Evolutionary conservation across 2,797 vertebrate species (phyloP).

Genomic region (Poecilia velifera): DNA sequence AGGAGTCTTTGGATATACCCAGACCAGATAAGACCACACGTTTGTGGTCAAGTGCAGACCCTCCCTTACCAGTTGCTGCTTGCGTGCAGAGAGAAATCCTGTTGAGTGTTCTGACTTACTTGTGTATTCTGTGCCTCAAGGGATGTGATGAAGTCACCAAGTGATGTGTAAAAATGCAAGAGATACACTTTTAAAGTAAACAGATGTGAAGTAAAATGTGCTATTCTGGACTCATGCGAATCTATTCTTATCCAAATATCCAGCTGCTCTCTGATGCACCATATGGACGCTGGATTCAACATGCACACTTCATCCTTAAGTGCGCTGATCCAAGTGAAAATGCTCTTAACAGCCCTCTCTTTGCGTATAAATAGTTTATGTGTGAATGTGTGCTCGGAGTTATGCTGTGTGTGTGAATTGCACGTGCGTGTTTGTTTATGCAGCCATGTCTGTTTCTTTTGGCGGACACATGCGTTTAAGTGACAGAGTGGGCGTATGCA

Average conservation of each 20-base stretch:
- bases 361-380: constrained; percentile 65
- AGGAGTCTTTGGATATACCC: constrained; percentile 18
- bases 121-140: constrained; percentile 66
- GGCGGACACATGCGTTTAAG: constrained; percentile 22
- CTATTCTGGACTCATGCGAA: constrained; percentile 60
- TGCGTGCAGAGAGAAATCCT: constrained; percentile 75
- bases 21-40: constrained; percentile 47
- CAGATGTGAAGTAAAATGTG: constrained; percentile 67
- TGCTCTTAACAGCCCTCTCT: constrained; percentile 52
- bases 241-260: constrained; percentile 74
- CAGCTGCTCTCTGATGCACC: constrained; percentile 27
- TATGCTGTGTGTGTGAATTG: constrained; percentile 30
- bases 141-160: constrained; percentile 75
- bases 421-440: constrained; percentile 46
- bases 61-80: constrained; percentile 63
- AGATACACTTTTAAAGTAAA: constrained; percentile 79
- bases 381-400: constrained; percentile 20
- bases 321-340: constrained; percentile 49
- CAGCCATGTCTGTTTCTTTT: constrained; percentile 38
- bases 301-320: constrained; percentile 45
- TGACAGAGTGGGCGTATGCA: constrained; percentile 30
- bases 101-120: constrained; percentile 66
- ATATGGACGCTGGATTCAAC: constrained; percentile 50
- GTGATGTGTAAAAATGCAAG: constrained; percentile 78
- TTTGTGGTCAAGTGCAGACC: constrained; percentile 42